phyloP scores from a whole-genome alignment of 1,140 invertebrate genomes.

The Triops cancriformis region DNA sequence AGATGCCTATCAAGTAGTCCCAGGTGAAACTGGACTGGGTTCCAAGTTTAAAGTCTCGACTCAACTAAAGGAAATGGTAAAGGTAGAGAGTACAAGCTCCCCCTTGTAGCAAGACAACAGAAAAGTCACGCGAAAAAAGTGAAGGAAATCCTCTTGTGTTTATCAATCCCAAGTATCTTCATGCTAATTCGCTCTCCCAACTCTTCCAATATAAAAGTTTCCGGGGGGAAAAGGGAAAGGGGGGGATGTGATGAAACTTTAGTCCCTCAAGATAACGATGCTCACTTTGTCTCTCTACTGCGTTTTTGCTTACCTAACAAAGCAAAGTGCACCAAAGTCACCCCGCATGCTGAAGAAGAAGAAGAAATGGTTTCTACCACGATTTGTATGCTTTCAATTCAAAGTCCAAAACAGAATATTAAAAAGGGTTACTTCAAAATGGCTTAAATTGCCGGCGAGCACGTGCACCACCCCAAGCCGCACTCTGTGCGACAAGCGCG shows the following conservation, averaged over 20 bases:
- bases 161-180: background rate
- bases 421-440: background rate
- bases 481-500: too few relatives aligned
- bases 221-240: background rate
- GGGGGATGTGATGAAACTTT: background rate
- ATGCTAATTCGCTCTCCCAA: background rate
- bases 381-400: background rate
- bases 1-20: conserved; percentile 10
- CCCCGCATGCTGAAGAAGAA: background rate
- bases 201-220: background rate
- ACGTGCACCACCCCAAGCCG: too few relatives aligned
- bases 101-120: background rate
- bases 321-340: background rate
- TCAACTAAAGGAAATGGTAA: too few relatives aligned
- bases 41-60: background rate
- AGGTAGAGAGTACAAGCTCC: background rate
- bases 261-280: background rate
- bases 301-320: background rate
- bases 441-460: too few relatives aligned
- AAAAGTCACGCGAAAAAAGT: background rate
- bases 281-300: too few relatives aligned
- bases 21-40: background rate
- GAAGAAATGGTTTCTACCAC: background rate
- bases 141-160: background rate
- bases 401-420: background rate